Conservation (phyloP, 2,888 invertebrate species). For the Pycnomerus fuliginosus region DNA sequence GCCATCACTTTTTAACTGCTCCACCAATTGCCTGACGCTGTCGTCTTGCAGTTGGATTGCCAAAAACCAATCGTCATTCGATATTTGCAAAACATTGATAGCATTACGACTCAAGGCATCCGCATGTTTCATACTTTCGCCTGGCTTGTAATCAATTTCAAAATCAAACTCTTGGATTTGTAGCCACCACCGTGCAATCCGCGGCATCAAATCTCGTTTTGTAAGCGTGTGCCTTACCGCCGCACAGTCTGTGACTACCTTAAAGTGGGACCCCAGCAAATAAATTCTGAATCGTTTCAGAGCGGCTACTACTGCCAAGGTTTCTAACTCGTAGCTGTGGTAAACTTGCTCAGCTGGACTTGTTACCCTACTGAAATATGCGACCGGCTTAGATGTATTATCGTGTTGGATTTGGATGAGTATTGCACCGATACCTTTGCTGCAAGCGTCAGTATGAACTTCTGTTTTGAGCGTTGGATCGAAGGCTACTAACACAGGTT, state of each 20-base stretch:
- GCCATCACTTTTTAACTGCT: background rate
- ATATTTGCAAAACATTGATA: no score
- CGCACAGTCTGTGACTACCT: slow-evolving; percentile 28
- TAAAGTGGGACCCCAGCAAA: slow-evolving; percentile 29
- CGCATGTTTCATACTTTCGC: slow-evolving; percentile 25
- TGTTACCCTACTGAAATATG: slow-evolving; percentile 30
- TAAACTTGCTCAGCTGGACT: slow-evolving; percentile 11
- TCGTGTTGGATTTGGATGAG: slow-evolving; percentile 34
- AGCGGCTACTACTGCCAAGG: slow-evolving; percentile 15
- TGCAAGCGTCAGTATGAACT: slow-evolving; percentile 34
- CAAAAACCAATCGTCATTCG: slow-evolving; percentile 34
- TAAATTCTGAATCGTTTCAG: slow-evolving; percentile 27
- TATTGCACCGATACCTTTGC: slow-evolving; percentile 31
- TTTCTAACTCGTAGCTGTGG: slow-evolving; percentile 26
- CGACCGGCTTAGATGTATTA: slow-evolving; percentile 29
- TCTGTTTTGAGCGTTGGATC: slow-evolving; percentile 23
- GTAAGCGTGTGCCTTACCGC: slow-evolving; percentile 26
- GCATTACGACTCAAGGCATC: slow-evolving; percentile 23
- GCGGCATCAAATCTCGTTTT: slow-evolving; percentile 29
- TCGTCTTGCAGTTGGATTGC: slow-evolving; percentile 30
- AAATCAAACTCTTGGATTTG: slow-evolving; percentile 29
- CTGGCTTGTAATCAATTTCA: slow-evolving; percentile 22
- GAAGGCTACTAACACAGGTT: no score
- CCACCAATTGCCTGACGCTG: slow-evolving; percentile 16
- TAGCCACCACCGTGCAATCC: slow-evolving; percentile 30